Base-by-base conservation (phyloP, 2,888 invertebrate species). In the Tigriopus californicus region DNA sequence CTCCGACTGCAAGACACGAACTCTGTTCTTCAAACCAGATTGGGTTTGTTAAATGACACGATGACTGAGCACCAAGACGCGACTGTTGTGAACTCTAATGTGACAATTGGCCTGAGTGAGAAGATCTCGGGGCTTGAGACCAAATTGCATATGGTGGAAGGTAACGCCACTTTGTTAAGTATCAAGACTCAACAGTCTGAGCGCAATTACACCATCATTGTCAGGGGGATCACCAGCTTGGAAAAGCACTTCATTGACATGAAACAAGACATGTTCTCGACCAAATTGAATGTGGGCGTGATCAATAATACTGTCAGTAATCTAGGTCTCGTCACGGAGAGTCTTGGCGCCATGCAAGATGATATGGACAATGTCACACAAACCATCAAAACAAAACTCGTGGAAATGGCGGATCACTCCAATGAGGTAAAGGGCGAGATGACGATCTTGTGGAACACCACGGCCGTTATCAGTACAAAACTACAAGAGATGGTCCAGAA, bases 171-270 rank as follows among this genome's bases (percentile, higher is more conserved):
- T 44, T n/a, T 15, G 15, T 8, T 33, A 33, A 33, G 33, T 33
- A 33, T 33, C 33, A 33, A 33, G 8, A 33, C 33, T 33, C 44
- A 44, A 18, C 5, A 44, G 44, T n/a, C 44, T 18, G n/a, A n/a
- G 44, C 18, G 18, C 44, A 44, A 44, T 18, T 15, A 18, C 44
- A 44, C 44, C 15, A n/a, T 44, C 15, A 15, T 44, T n/a, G 15
- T 15, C 15, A n/a, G 44, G 10, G 44, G 44, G 15, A 15, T 44
- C 18, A 15, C 18, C 24, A 54, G 54, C 41, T 41, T 54, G 12
- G 54, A 54, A 41, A 41, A 41, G 40, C 40, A 54, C 22, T 54
- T 33, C 41, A 54, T 54, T 41, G 41, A 54, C 12, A 18, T 54
- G 18, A 54, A 54, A 22, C 33, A 41, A 18, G 18, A 54, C 18